These are phyloP conservation scores for Periparus ater DNA, from an alignment of 2,797 vertebrate genomes.

Conservation along the genomic window DNA sequence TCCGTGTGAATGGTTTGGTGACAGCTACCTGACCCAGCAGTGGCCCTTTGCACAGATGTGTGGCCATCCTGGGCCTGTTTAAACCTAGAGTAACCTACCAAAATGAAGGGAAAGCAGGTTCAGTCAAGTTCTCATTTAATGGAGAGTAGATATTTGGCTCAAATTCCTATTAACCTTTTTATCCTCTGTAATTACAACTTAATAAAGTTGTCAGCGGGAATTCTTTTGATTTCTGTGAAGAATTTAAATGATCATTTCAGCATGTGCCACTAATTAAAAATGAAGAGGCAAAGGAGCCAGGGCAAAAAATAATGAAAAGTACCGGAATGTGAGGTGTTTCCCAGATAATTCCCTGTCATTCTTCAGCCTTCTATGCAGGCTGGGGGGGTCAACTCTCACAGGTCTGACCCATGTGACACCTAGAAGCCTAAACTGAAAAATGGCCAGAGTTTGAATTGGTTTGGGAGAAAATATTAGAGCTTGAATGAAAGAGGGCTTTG, in stretches of 20 bases:
- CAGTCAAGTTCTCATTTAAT: constrained; percentile 50
- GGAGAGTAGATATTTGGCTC: constrained; percentile 51
- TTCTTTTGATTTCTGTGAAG: constrained; percentile 61
- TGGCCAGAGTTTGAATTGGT: neutral
- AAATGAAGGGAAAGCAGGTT: constrained; percentile 26
- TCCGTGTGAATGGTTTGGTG: neutral
- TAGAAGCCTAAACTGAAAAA: neutral
- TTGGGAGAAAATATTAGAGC: neutral
- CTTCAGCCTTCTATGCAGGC: neutral
- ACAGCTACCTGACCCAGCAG: neutral
- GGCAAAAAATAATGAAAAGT: constrained; percentile 22
- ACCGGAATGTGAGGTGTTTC: neutral
- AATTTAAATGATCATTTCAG: constrained; percentile 62
- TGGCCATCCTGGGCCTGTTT: neutral
- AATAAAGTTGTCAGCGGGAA: constrained; percentile 56
- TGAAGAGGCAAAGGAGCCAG: constrained; percentile 10
- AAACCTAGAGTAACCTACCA: neutral
- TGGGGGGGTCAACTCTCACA: neutral
- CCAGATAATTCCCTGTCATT: neutral
- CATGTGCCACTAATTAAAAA: constrained; percentile 60
- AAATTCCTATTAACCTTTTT: constrained; percentile 53
- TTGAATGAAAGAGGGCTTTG: neutral
- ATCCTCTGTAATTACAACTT: constrained; percentile 53
- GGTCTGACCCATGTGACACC: neutral
- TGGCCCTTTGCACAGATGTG: neutral